A percentile compares a stretch with the other conserved stretches of the same genome.
These are phyloP conservation scores for Drosophila setifemur DNA, from an alignment of 1,140 invertebrate species.

Conservation along the genomic window DNA sequence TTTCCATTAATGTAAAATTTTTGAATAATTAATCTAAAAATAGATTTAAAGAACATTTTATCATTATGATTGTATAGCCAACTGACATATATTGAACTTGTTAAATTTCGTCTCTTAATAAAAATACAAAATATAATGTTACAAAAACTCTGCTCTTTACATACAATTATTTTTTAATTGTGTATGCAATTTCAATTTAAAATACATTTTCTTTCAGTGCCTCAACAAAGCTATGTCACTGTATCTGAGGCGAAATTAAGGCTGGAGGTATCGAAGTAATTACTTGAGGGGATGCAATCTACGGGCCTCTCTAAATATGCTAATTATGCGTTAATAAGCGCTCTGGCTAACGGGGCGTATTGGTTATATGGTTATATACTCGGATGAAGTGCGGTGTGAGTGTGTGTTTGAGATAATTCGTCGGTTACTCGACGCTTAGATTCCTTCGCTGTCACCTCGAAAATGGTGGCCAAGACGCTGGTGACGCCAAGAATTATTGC, in stretches of 20 bases:
- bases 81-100: no score
- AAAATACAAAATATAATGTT: no score
- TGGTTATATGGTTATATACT: constrained; percentile 19
- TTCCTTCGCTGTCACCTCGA: constrained; percentile 45
- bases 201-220: neutral
- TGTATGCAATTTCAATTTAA: no score
- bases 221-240: constrained; percentile 10
- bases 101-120: no score
- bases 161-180: no score
- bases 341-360: constrained; percentile 36
- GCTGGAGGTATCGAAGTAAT: constrained; percentile 11
- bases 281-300: constrained; percentile 49
- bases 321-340: constrained; percentile 80
- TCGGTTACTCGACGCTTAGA: constrained; percentile 46
- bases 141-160: no score
- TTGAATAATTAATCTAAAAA: no score
- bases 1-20: no score
- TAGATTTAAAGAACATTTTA: no score
- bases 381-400: constrained; percentile 1
- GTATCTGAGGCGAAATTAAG: constrained; percentile 11
- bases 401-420: constrained; percentile 69
- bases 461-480: constrained; percentile 14
- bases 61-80: no score
- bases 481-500: constrained; percentile 65
- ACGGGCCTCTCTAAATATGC: constrained; percentile 69